Base-by-base conservation (phyloP, 2,888 invertebrate genomes). In the Idaea aversata region DNA sequence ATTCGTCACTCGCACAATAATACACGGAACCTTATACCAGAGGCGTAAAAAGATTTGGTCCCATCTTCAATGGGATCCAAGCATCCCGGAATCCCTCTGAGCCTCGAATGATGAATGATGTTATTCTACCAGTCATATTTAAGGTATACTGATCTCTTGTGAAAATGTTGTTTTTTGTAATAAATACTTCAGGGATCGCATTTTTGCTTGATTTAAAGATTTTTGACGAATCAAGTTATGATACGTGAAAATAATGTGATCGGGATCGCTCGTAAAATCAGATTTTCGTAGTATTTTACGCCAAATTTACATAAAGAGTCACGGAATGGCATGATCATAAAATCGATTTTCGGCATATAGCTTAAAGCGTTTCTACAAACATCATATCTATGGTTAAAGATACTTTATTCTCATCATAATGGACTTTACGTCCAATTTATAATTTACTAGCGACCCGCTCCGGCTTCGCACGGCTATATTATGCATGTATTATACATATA, bases 91-190 rank as follows among this genome's bases (percentile, higher is more conserved):
- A 88, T 89, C 91, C 88, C 47, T 88, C 85, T 87, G 88, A 89
- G 88, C 88, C 83, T 77, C 74, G 74, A 75, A 84, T 90, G 91
- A 91, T 90, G 86, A 88, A 91, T 91, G 88, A 84, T 87, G 87
- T 88, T 88, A 86, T 89, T 88, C 88, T 86, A 86, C 85, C 85
- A 86, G 82, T 84, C 86, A 84, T 83, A 85, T 87, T 87, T 86
- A 85, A 77, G 73, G 79, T 77, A 78, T 76, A 81, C 77, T 81
- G 84, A 87, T 86, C 86, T 83, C 75, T 79, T 74, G 74, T 72
- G 75, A 74, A 79, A 80, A 79, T 72, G 77, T 59, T 59, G 4
- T 59, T 59, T 59, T 34, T 59, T 15, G 15, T 10, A 59, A 47
- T 13, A 47, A 47, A 47, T 47, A 25, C 61, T 35, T 61, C n/a